These are phyloP conservation scores for Chiloscyllium punctatum DNA, from an alignment of 2,797 vertebrate genomes.

Conservation along the genomic window DNA sequence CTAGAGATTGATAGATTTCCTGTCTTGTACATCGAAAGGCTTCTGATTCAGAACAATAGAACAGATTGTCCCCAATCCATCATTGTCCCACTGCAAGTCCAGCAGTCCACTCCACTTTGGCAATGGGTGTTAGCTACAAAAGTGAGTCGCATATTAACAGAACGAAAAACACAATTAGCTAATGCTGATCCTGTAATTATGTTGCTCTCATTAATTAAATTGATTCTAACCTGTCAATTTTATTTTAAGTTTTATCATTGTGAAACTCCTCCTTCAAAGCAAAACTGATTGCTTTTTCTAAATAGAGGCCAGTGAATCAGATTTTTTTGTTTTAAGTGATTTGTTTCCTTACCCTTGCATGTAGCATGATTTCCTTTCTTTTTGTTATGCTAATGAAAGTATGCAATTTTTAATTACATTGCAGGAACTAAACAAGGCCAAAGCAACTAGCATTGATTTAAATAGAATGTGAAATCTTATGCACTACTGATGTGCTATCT, in stretches of 20 bases:
- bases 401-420: background rate
- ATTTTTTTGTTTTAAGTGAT: background rate
- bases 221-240: background rate
- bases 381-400: background rate
- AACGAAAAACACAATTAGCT: background rate
- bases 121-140: background rate
- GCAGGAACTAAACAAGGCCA: no score
- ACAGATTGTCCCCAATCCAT: background rate
- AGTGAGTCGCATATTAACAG: background rate
- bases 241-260: background rate
- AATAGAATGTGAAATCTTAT: background rate
- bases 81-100: background rate
- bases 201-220: background rate
- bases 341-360: background rate
- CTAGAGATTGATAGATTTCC: constrained; percentile 29
- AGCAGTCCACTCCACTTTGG: background rate
- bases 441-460: background rate
- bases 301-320: background rate
- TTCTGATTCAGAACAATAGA: background rate
- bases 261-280: background rate
- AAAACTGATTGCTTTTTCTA: background rate
- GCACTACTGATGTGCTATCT: background rate
- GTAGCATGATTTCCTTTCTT: background rate
- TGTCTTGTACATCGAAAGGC: background rate
- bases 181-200: background rate